Evolutionary conservation across 2,888 invertebrate genomes (phyloP), one percentile per base, ranked within the genome.

Genomic region (Belgica antarctica): DNA sequence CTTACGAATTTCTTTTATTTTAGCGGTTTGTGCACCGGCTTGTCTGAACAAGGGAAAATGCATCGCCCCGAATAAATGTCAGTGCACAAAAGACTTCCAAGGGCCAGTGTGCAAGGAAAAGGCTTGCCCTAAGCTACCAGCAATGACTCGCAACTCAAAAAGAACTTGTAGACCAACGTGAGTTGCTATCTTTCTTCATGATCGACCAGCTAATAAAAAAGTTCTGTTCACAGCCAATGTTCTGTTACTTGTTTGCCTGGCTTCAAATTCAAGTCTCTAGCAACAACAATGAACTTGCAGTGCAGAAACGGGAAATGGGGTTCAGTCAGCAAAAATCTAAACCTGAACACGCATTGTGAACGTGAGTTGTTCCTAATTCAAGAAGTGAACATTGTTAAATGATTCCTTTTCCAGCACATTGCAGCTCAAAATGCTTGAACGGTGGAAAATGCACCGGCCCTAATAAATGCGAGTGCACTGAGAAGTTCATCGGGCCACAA

Each of bases 41-140:
- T 95, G 94, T 77, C 82, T 87, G 76, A 92, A 94, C 78, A 88
- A 86, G 69, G 94, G 94, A 0, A 87, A 89, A 63, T 95, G 94
- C 75, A 77, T 89, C 1, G 83, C 83, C 25, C 88, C 89, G 0
- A 88, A 90, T 76, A 81, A 85, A 0, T 95, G 94, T 75, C 80
- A 85, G 47, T 95, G 94, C 74, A 84, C 89, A 0, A 83, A 86
- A 62, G 87, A 87, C 76, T 92, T 82, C 79, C 83, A 84, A 47
- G 92, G 92, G 2, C 84, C 85, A 0, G 83, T 84, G 74, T 93
- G 93, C 76, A 88, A 92, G 80, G 73, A 87, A 88, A 77, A 87
- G 86, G 76, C 89, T 0, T 92, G 92, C 75, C 79, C 89, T 12
- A 84, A 85, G 71, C 82, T 80, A 74, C 89, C 89, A 0, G 19